Percentiles rank a stretch among this genome's conserved stretches.
Evolutionary conservation across 2,113 vertebrate genomes (phyloP).

Genomic region (Synchiropus splendidus): DNA sequence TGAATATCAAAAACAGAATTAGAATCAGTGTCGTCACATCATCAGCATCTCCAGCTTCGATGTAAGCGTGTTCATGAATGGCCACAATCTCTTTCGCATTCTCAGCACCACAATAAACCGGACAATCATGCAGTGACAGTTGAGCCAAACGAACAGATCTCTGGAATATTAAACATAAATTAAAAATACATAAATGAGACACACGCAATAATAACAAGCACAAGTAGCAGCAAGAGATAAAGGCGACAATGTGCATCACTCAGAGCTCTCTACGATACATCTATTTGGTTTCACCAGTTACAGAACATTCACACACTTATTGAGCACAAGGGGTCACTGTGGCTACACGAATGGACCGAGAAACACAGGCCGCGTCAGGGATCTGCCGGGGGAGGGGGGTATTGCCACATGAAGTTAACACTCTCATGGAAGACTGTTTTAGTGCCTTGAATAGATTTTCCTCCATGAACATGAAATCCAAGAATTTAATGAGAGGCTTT

Average conservation of each 20-base stretch:
- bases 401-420: slow-evolving; percentile 37
- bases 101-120: slow-evolving; percentile 13
- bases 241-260: slow-evolving; percentile 41
- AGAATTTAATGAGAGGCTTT: not conserved
- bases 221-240: slow-evolving; percentile 46
- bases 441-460: slow-evolving; percentile 26
- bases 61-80: no score
- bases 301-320: slow-evolving; percentile 59
- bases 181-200: slow-evolving; percentile 14
- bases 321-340: slow-evolving; percentile 65
- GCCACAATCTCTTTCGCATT: slow-evolving; percentile 10
- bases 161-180: slow-evolving; percentile 11
- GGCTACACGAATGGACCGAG: slow-evolving; percentile 45
- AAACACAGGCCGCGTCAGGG: slow-evolving; percentile 41
- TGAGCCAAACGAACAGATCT: no score
- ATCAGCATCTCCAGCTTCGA: no score
- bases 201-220: slow-evolving; percentile 48
- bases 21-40: no score
- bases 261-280: slow-evolving; percentile 57
- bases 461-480: not conserved
- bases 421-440: slow-evolving; percentile 56
- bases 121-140: slow-evolving; percentile 24
- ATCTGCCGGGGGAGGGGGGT: slow-evolving; percentile 31
- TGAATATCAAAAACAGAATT: slow-evolving; percentile 24
- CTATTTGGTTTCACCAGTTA: slow-evolving; percentile 62